Conservation (phyloP, 2,113 vertebrate species). For the Xiphophorus hellerii region DNA sequence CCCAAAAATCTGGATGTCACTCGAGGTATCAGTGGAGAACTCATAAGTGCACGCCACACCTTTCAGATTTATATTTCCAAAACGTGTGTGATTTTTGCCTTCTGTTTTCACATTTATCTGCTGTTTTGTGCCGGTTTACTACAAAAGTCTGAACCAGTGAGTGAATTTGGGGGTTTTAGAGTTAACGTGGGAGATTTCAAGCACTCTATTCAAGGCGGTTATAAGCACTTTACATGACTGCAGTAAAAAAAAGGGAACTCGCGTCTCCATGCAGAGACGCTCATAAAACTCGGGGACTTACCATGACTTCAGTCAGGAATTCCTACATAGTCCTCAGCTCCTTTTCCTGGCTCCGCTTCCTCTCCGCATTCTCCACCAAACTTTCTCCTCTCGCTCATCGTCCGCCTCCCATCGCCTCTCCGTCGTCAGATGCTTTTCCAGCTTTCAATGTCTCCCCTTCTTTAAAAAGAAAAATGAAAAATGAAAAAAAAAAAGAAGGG, state of each 20-base stretch:
- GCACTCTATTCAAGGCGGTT: background rate
- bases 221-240: background rate
- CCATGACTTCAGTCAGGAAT: slow-evolving; percentile 76
- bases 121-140: no score
- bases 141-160: no score
- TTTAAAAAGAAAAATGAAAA: no score
- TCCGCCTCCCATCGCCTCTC: background rate
- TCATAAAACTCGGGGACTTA: slow-evolving; percentile 41
- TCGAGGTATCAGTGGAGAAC: no score
- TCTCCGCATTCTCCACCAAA: slow-evolving; percentile 50
- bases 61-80: background rate
- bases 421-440: background rate
- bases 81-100: background rate
- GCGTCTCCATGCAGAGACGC: background rate
- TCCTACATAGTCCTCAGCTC: slow-evolving; percentile 65
- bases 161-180: background rate
- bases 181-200: background rate
- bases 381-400: slow-evolving; percentile 14
- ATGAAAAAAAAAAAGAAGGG: no score
- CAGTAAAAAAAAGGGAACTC: background rate
- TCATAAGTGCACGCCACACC: background rate
- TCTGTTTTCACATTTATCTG: no score
- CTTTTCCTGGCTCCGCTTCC: slow-evolving; percentile 55
- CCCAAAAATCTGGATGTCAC: background rate
- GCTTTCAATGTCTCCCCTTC: background rate